These are phyloP conservation scores for Neomicropteryx cornuta DNA, from an alignment of 1,140 invertebrate species.

Conservation along the genomic window DNA sequence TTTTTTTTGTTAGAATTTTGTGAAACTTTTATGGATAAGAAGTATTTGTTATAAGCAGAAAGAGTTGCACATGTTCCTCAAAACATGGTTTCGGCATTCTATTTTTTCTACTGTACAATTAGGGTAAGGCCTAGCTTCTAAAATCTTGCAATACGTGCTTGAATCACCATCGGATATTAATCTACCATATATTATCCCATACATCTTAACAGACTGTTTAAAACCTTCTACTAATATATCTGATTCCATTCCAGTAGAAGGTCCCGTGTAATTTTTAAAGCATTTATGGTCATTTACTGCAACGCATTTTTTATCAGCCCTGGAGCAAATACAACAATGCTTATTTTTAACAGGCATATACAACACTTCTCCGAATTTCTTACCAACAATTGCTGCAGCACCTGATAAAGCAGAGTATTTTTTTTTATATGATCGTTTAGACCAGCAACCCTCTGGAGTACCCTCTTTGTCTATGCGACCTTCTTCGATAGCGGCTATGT, in stretches of 20 bases:
- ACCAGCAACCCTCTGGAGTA: conserved; percentile 21
- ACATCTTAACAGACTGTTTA: conserved; percentile 16
- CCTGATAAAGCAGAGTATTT: conserved; percentile 7
- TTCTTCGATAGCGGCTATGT: conserved; percentile 12
- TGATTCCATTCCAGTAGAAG: conserved; percentile 24
- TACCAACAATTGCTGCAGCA: conserved; percentile 20
- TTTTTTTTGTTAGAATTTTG: no score
- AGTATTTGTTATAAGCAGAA: neutral
- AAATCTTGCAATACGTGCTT: conserved; percentile 20
- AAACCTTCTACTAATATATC: conserved; percentile 28
- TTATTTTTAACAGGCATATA: conserved; percentile 24
- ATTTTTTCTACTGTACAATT: conserved; percentile 22
- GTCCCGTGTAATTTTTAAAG: conserved; percentile 21
- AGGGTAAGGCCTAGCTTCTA: conserved; percentile 16
- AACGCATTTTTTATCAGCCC: conserved; percentile 7
- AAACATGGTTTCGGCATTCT: conserved; percentile 19
- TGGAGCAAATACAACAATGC: conserved; percentile 20
- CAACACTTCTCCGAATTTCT: conserved; percentile 21
- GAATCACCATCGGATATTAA: conserved; percentile 32
- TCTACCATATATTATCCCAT: conserved; percentile 23
- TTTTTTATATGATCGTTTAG: conserved; percentile 19
- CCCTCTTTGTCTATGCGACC: conserved; percentile 15
- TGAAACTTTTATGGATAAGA: neutral
- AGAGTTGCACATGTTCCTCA: conserved; percentile 13
- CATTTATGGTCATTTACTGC: conserved; percentile 14